Evolutionary conservation across 2,113 vertebrate genomes (phyloP), one percentile per base, ranked within the genome.

Genomic region (Etheostoma cragini): DNA sequence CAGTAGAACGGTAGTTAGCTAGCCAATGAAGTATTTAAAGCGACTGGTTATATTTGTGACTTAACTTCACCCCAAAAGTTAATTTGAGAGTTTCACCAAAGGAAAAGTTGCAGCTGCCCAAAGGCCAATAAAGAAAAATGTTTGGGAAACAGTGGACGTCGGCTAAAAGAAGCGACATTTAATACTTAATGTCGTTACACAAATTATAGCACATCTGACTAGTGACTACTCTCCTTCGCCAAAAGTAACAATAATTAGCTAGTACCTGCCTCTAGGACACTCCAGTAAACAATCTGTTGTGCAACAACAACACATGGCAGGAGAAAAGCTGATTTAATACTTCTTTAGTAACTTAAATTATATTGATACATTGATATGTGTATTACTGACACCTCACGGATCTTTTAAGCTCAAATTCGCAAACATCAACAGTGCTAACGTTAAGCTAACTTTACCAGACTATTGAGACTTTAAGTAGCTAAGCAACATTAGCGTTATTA

Each of bases 361-460:
- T 11, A 42, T 3, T 38, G 35, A 38, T 38, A 38, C 8, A 42
- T 3, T 38, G 35, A 38, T 38, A 38, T 7, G 38, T 1, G 30
- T 42, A 26, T 33, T 1, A n/a, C 3, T 17, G 12, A 57, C 5
- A 70, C 0, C 3, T 33, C 3, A 0, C 0, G 1, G 4, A 30
- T 77, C 21, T 21, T 26, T 47, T 13, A 13, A 26, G n/a, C 56
- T 26, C 2, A 70, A 46, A 21, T n/a, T 78, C 19, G 1, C 24
- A 33, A 35, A n/a, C 47, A 22, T 4, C 16, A 49, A 53, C 26
- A 3, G 7, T 26, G 16, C 64, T 35, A 52, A 73, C 46, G 22
- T 67, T 5, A 45, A 24, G 63, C n/a, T 69, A 81, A 73, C 72
- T 53, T 60, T 42, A 17, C 14, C 19, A 22, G 3, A 69, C 13